These are phyloP conservation scores for Gephyroberyx darwinii DNA, from an alignment of 2,797 vertebrate species.

Conservation along the genomic window DNA sequence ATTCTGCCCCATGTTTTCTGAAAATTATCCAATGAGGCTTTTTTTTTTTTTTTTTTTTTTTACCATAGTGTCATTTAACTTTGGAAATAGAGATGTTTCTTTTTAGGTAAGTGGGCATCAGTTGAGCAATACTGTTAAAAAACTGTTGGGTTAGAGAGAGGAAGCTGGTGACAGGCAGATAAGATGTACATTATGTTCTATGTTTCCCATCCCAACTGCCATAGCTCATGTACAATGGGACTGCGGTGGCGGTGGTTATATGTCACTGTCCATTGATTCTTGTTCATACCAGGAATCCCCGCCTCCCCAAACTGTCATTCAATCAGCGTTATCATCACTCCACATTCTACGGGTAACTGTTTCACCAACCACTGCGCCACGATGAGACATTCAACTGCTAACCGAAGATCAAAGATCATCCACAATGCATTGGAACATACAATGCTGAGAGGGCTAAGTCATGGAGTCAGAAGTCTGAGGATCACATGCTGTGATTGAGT, in stretches of 20 bases:
- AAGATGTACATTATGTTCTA: conserved; percentile 27
- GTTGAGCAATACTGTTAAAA: conserved; percentile 15
- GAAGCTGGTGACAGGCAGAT: conserved; percentile 63
- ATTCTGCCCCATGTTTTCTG: neutral
- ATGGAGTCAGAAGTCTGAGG: neutral
- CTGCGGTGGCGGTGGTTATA: conserved; percentile 6
- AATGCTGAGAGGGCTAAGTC: neutral
- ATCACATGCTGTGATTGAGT: neutral
- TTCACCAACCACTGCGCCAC: neutral
- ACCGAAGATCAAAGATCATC: conserved; percentile 23
- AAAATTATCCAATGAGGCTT: neutral
- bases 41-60: too few relatives aligned
- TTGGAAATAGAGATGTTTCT: neutral
- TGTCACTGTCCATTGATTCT: conserved; percentile 18
- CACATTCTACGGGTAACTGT: conserved; percentile 39
- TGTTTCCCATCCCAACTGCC: conserved; percentile 55
- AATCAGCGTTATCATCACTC: conserved; percentile 20
- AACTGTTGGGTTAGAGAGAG: conserved; percentile 32
- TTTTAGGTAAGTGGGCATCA: neutral
- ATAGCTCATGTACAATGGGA: neutral
- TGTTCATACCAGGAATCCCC: conserved; percentile 37
- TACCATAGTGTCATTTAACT: neutral
- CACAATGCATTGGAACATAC: neutral
- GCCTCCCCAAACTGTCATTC: conserved; percentile 30
- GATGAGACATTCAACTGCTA: conserved; percentile 8